A percentile compares a stretch with the other conserved stretches of the same genome.
These are phyloP conservation scores for Machaerirhynchus nigripectus DNA, from an alignment of 2,113 vertebrate genomes.

Conservation along the genomic window DNA sequence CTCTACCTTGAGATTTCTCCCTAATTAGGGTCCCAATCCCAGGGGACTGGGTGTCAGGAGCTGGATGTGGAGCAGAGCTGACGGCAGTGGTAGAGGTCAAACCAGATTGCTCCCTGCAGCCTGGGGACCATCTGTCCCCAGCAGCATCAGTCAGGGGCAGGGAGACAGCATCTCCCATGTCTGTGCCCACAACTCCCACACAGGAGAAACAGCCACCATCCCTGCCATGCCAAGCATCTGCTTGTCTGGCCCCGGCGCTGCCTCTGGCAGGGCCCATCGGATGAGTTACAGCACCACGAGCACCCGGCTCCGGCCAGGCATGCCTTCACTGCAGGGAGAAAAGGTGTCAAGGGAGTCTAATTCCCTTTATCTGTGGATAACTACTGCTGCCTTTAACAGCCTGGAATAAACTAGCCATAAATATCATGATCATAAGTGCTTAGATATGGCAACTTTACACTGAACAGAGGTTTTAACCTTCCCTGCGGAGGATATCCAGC, in stretches of 20 bases:
- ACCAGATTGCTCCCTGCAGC: neutral
- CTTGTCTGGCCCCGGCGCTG: accelerated
- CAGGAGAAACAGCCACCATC: neutral
- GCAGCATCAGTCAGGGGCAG: neutral
- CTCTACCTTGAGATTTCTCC: slow-evolving; percentile 56
- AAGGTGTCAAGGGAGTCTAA: slow-evolving; percentile 8
- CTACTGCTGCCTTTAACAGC: slow-evolving; percentile 59
- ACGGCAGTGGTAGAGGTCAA: neutral
- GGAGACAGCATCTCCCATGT: neutral
- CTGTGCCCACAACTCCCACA: neutral
- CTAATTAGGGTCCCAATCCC: slow-evolving; percentile 50
- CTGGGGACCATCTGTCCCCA: neutral
- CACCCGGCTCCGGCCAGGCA: neutral
- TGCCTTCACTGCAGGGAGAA: neutral
- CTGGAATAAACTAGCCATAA: slow-evolving; percentile 67
- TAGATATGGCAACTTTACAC: slow-evolving; percentile 60
- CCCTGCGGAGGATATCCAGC: slow-evolving; percentile 41
- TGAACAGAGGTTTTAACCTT: slow-evolving; percentile 65
- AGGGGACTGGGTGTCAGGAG: neutral
- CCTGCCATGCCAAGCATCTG: neutral
- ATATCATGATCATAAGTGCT: slow-evolving; percentile 59
- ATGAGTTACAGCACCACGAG: neutral
- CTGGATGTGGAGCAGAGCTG: neutral
- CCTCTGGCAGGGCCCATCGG: neutral
- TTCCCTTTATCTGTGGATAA: slow-evolving; percentile 55